These are phyloP conservation scores for Drosophila teissieri DNA, from an alignment of 1,140 invertebrate genomes.

Conservation along the genomic window DNA sequence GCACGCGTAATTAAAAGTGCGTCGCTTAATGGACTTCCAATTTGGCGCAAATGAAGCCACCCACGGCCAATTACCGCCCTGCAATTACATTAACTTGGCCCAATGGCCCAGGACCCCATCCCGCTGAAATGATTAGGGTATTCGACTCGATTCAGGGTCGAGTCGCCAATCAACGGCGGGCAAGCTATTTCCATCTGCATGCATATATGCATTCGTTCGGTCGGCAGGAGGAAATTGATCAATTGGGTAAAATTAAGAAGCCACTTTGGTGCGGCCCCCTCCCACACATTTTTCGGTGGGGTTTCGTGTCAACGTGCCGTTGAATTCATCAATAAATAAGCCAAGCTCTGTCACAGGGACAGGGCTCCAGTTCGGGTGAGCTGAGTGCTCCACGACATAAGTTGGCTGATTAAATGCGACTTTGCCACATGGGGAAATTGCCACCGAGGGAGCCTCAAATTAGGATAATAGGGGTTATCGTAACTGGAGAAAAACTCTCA, in stretches of 20 bases:
- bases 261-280: constrained; percentile 35
- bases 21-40: constrained; percentile 55
- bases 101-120: constrained; percentile 47
- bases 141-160: constrained; percentile 56
- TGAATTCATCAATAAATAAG: constrained; percentile 76
- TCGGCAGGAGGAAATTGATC: constrained; percentile 63
- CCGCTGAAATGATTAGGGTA: constrained; percentile 19
- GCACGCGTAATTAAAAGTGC: constrained; percentile 68
- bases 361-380: constrained; percentile 25
- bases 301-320: constrained; percentile 75
- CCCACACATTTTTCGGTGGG: constrained; percentile 41
- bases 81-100: constrained; percentile 72
- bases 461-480: constrained; percentile 15
- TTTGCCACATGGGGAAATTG: constrained; percentile 30
- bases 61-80: constrained; percentile 52
- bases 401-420: constrained; percentile 42
- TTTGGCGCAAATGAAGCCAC: constrained; percentile 61
- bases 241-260: constrained; percentile 76
- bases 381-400: constrained; percentile 18
- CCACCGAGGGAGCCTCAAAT: constrained; percentile 7
- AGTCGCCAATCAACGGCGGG: constrained; percentile 52
- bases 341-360: constrained; percentile 29
- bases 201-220: constrained; percentile 62
- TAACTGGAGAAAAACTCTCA: constrained; percentile 21
- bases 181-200: constrained; percentile 36